Evolutionary conservation across 2,113 vertebrate genomes (phyloP).

Genomic region (Odocoileus hemionus): DNA sequence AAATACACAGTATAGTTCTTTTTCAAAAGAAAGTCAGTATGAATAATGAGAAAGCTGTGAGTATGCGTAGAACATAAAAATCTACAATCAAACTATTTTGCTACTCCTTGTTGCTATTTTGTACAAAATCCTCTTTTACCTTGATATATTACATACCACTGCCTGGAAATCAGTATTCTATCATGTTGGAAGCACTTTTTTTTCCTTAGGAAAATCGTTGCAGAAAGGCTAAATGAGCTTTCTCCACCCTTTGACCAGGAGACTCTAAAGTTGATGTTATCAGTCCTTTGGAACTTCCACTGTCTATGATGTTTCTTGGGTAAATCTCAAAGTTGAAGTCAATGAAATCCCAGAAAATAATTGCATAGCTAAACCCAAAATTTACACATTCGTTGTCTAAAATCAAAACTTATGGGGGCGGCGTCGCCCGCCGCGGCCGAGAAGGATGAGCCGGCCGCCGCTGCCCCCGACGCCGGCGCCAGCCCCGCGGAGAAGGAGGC

Average conservation of each 20-base stretch:
- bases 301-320: neutral
- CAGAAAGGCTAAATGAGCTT: neutral
- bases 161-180: neutral
- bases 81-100: neutral
- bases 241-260: neutral
- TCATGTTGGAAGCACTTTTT: neutral
- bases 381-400: neutral
- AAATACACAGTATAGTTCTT: neutral
- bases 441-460: constrained; percentile 72
- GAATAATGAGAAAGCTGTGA: neutral
- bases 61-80: neutral
- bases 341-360: neutral
- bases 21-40: neutral
- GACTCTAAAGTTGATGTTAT: neutral
- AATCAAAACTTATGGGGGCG: constrained; percentile 47
- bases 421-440: constrained; percentile 64
- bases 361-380: neutral
- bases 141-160: neutral
- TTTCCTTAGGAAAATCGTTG: neutral
- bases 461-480: constrained; percentile 82
- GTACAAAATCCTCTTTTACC: neutral
- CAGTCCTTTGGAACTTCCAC: neutral
- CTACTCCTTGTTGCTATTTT: neutral
- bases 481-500: constrained; percentile 73
- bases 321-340: neutral